Base-by-base conservation (phyloP, 2,113 vertebrate genomes). In the Morphnarchus princeps region DNA sequence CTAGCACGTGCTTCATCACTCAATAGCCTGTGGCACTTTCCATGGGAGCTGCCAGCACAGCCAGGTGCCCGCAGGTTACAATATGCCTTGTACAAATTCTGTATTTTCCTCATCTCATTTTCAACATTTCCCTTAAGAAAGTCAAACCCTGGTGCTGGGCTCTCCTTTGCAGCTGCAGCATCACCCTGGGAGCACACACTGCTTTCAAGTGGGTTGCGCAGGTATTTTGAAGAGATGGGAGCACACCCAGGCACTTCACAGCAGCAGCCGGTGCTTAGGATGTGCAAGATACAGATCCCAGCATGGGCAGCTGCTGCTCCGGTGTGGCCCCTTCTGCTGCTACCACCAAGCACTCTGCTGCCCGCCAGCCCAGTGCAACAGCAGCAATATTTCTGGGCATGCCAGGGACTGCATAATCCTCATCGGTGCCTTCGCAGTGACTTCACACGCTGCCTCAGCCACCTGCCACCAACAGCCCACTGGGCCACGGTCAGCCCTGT, bases 1-100 rank as follows among this genome's bases (percentile, higher is more conserved):
- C 59, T 24, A 18, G 55, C 0, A 0, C 22, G 6, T 0, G 0
- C 38, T 80, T 58, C 55, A 31, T 36, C 6, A 8, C 45, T 55
- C 7, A 4, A 3, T 3, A 42, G 32, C 76, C 86, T 57, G 47
- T 67, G 82, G 72, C 50, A 52, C 40, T 54, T 87, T 45, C 63
- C 19, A 24, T 2, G 9, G 40, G 47, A 94, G 40, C 50, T 80
- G 45, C 45, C 47, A 74, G 29, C 65, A 50, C 28, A 74, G 26
- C 26, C 45, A 82, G 24, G 18, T 47, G 63, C 54, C 65, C 5
- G 3, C 32, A 67, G 61, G 78, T 21, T 10, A 78, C 2, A 2
- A 74, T 4, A 59, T 0, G 1, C 29, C 16, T 76, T 74, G 36
- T 52, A 76, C 20, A 82, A 82, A 89, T 4, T 34, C 45, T 83